Base-by-base conservation (phyloP, 2,797 vertebrate species). In the Sebastes kiyomatsui region DNA sequence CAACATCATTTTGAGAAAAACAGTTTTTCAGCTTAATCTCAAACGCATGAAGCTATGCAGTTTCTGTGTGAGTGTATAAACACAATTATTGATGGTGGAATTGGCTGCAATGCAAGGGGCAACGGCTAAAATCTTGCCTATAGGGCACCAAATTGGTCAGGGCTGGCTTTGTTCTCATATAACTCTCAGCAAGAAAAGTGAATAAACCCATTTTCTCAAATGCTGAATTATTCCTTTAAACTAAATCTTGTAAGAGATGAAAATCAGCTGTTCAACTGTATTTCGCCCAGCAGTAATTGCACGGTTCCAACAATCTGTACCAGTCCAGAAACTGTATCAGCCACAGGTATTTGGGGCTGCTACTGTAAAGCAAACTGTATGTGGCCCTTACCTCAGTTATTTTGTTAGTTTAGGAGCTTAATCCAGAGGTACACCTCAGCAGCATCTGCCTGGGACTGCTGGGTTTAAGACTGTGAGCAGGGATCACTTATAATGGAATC, bases 401-500 rank as follows among this genome's bases (percentile, higher is more conserved):
- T 96, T 90, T 92, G 93, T 84, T 89, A 90, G 92, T 91, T 83
- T 93, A 95, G 93, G 58, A 94, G 83, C 85, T 73, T 93, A 91
- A 92, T 93, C 91, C 85, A 76, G 82, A 90, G 85, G 83, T 67
- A 68, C 92, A 93, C 94, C 92, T 85, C 81, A 77, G 87, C 79
- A 76, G 84, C 82, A 87, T 92, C 87, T 91, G 90, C 87, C 85
- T 49, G 75, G 69, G 90, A 87, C 90, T 80, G 76, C 27, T 71
- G 81, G 82, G 84, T 79, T 92, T 93, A 88, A 83, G 81, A 86
- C 88, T 79, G 79, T 87, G 91, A 94, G 90, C 87, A 88, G 83
- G 90, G 92, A 94, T 94, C 93, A 92, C 87, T 87, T 89, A 85
- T 94, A 88, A 94, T 94, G 95, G 94, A 96, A 96, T 86, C 75